phyloP scores from a whole-genome alignment of 2,888 invertebrate species.

The Megalurothrips usitatus region DNA sequence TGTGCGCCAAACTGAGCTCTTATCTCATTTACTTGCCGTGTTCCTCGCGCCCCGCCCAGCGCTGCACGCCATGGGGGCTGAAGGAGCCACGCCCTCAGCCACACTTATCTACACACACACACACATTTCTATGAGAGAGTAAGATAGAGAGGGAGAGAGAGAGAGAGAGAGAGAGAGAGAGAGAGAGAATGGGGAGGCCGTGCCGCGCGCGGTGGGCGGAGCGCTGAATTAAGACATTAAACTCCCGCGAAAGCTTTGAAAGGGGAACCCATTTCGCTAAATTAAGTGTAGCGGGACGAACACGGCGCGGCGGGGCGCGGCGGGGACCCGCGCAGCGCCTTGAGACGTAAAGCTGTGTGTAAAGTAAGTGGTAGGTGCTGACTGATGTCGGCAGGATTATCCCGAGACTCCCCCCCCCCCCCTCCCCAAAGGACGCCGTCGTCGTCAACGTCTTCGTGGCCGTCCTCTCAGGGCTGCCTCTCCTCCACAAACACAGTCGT shows the following conservation, averaged over 20 bases:
- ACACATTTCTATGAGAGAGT: not conserved
- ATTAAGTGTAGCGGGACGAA: not conserved
- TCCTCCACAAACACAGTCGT: no score
- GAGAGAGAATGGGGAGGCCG: no score
- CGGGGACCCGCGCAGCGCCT: no score
- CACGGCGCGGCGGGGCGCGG: not conserved
- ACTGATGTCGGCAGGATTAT: no score
- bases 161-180: no score
- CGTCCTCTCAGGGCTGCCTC: no score
- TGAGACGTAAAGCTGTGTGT: no score
- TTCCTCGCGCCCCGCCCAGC: not conserved
- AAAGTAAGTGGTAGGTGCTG: no score
- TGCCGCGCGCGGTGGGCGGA: not conserved
- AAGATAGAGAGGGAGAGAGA: no score
- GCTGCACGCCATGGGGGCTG: not conserved
- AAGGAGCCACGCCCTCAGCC: not conserved
- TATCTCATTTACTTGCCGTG: slow-evolving; percentile 26
- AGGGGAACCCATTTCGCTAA: slow-evolving; percentile 16
- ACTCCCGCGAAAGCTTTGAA: slow-evolving; percentile 4
- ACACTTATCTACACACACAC: not conserved
- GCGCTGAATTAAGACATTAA: slow-evolving; percentile 25
- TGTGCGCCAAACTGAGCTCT: slow-evolving; percentile 17
- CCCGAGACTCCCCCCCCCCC: no score
- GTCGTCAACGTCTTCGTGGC: no score
- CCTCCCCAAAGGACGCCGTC: no score